phyloP scores from a whole-genome alignment of 2,888 invertebrate species.

The Acronicta aceris region DNA sequence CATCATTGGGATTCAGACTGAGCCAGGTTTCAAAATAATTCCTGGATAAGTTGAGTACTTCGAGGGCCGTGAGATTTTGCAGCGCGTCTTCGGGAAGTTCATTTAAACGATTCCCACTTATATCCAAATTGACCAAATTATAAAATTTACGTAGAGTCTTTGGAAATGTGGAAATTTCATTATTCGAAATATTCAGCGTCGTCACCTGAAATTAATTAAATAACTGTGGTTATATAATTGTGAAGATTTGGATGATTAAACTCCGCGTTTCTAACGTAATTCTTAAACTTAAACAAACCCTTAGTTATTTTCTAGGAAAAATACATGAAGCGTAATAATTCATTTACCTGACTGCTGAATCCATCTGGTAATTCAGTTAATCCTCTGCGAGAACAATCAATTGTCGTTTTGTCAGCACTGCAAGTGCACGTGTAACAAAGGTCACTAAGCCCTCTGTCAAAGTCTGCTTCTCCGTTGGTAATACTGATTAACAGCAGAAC shows the following conservation, averaged over 20 bases:
- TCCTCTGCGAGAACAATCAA: slow-evolving; percentile 82
- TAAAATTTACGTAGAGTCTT: slow-evolving; percentile 67
- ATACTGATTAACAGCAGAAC: slow-evolving; percentile 65
- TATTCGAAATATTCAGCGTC: slow-evolving; percentile 91
- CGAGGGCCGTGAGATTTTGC: slow-evolving; percentile 87
- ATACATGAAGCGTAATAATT: neutral
- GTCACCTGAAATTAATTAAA: slow-evolving; percentile 88
- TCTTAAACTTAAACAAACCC: no score
- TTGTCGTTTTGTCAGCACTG: slow-evolving; percentile 68
- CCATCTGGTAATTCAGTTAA: slow-evolving; percentile 82
- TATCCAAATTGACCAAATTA: slow-evolving; percentile 73
- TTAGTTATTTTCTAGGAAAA: no score
- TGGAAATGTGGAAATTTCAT: slow-evolving; percentile 90
- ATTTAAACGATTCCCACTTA: slow-evolving; percentile 87
- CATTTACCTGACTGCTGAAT: slow-evolving; percentile 77
- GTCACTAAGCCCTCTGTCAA: slow-evolving; percentile 69
- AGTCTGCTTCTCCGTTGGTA: slow-evolving; percentile 66
- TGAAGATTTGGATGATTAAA: neutral
- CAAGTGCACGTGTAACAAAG: slow-evolving; percentile 78
- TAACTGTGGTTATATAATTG: neutral
- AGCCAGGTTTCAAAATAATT: slow-evolving; percentile 90
- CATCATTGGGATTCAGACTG: slow-evolving; percentile 87
- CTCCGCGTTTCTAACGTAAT: no score
- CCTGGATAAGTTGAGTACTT: slow-evolving; percentile 90
- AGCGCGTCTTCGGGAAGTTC: slow-evolving; percentile 84